Conservation (phyloP, 2,888 invertebrate genomes). For the Caenorhabditis doughertyi region DNA sequence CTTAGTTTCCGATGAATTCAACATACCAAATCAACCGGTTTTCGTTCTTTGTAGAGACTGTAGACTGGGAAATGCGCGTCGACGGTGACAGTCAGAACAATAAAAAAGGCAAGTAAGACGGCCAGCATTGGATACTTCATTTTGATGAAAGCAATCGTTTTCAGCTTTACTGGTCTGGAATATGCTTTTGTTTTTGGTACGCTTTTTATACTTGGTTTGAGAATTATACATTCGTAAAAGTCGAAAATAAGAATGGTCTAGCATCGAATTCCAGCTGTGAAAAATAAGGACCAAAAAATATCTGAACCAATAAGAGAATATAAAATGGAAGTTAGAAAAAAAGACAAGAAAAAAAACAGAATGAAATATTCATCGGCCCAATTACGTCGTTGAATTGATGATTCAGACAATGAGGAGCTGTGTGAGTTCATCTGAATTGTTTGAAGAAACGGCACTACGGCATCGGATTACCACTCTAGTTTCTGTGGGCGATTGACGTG, state of each 20-base stretch:
- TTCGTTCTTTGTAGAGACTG: slow-evolving; percentile 63
- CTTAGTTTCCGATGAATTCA: background rate
- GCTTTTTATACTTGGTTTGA: slow-evolving; percentile 17
- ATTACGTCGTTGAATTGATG: slow-evolving; percentile 5
- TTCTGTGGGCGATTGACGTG: slow-evolving; percentile 55
- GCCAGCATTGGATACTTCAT: slow-evolving; percentile 40
- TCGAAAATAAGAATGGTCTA: slow-evolving; percentile 1
- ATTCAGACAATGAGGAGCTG: slow-evolving; percentile 19
- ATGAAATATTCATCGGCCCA: slow-evolving; percentile 26
- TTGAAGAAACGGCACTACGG: slow-evolving; percentile 7
- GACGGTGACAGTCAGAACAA: slow-evolving; percentile 11
- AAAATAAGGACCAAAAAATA: background rate
- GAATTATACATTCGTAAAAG: slow-evolving; percentile 19
- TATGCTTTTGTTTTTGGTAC: slow-evolving; percentile 30
- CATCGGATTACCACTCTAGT: slow-evolving; percentile 54
- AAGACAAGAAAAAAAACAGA: slow-evolving; percentile 19
- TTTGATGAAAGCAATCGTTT: background rate
- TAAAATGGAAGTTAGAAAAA: background rate
- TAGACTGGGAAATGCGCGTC: slow-evolving; percentile 63
- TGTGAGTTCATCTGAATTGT: slow-evolving; percentile 37
- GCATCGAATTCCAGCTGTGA: background rate
- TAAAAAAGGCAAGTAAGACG: slow-evolving; percentile 23
- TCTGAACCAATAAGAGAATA: background rate
- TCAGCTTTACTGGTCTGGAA: slow-evolving; percentile 21
- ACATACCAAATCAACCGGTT: slow-evolving; percentile 63